Evolutionary conservation across 2,797 vertebrate genomes (phyloP).

Genomic region (Silurus lanzhouensis): DNA sequence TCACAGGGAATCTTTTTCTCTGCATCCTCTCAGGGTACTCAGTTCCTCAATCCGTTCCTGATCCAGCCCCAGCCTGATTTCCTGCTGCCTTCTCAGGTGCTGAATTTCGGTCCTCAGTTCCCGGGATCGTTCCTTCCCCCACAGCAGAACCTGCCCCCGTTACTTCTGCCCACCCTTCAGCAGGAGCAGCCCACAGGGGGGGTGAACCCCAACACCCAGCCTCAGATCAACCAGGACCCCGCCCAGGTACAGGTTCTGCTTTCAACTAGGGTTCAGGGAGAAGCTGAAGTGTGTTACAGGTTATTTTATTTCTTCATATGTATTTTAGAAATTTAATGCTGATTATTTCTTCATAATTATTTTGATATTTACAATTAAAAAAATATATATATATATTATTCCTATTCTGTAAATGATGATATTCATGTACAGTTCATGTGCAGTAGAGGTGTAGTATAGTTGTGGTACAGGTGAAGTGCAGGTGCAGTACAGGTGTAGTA

Average conservation of each 20-base stretch:
- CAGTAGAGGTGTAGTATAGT: no score
- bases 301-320: no score
- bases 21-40: constrained; percentile 34
- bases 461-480: no score
- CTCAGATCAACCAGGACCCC: constrained; percentile 40
- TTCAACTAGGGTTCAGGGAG: neutral
- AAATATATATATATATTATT: no score
- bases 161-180: constrained; percentile 25
- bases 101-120: constrained; percentile 48
- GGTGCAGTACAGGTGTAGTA: no score
- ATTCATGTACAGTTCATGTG: no score
- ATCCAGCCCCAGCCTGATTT: constrained; percentile 48
- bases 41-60: constrained; percentile 53
- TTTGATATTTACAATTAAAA: no score
- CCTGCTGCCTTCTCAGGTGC: constrained; percentile 45
- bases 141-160: constrained; percentile 47
- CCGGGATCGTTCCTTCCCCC: constrained; percentile 49
- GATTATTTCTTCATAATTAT: no score
- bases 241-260: constrained; percentile 26
- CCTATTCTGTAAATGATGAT: no score
- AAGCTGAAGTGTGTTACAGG: no score
- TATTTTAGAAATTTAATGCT: no score
- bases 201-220: constrained; percentile 38
- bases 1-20: neutral
- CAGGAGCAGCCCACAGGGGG: constrained; percentile 39